Conservation (phyloP, 2,888 invertebrate species). For the Meandrusa payeni region DNA sequence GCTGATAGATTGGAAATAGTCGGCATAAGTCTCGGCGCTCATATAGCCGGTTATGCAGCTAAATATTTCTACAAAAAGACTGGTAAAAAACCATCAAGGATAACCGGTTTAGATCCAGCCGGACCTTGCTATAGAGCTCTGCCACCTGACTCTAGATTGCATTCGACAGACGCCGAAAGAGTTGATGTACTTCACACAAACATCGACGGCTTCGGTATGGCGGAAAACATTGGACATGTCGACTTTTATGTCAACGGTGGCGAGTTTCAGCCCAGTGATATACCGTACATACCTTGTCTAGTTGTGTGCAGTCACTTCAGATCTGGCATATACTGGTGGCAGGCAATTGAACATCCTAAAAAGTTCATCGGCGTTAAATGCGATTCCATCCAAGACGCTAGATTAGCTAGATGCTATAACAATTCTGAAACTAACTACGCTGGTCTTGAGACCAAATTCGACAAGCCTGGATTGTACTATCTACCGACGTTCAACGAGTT, state of each 20-base stretch:
- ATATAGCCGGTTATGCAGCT: constrained; percentile 53
- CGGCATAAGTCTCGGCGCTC: constrained; percentile 63
- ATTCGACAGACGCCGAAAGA: constrained; percentile 45
- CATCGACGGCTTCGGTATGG: constrained; percentile 71
- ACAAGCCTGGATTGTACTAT: constrained; percentile 58
- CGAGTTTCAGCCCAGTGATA: constrained; percentile 63
- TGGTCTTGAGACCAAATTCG: constrained; percentile 56
- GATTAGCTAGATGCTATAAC: constrained; percentile 60
- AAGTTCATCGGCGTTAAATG: constrained; percentile 62
- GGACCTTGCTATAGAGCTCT: constrained; percentile 65
- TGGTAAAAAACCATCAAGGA: constrained; percentile 53
- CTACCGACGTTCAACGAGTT: constrained; percentile 59
- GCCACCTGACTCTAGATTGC: constrained; percentile 44
- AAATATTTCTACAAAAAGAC: constrained; percentile 56
- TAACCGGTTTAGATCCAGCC: constrained; percentile 67
- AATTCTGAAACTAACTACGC: constrained; percentile 52
- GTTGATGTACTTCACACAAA: constrained; percentile 68
- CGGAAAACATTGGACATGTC: constrained; percentile 59
- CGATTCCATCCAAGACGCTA: constrained; percentile 58
- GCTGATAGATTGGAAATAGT: constrained; percentile 58
- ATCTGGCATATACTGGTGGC: constrained; percentile 64
- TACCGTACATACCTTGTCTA: constrained; percentile 60
- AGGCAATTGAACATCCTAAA: constrained; percentile 62
- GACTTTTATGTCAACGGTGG: constrained; percentile 70
- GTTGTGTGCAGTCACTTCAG: constrained; percentile 60